These are phyloP conservation scores for Brachionus paranguensis DNA, from an alignment of 1,140 invertebrate species.

Conservation along the genomic window DNA sequence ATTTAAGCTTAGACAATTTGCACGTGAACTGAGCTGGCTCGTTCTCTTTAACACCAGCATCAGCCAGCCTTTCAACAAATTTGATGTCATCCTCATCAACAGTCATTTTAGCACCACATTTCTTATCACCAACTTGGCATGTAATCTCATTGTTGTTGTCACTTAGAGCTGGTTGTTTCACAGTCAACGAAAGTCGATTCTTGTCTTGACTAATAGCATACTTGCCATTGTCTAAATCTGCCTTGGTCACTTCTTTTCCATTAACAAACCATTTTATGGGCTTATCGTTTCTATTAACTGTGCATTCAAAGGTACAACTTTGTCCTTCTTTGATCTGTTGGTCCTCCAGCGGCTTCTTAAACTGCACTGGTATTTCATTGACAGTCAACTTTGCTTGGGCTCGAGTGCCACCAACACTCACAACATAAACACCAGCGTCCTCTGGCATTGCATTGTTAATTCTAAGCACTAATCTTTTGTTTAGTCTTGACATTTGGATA, in stretches of 20 bases:
- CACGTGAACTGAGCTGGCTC: slow-evolving; percentile 23
- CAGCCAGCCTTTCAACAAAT: slow-evolving; percentile 21
- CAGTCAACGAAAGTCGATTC: background rate
- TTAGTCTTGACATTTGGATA: background rate
- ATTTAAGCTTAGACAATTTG: slow-evolving; percentile 24
- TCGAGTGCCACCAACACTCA: background rate
- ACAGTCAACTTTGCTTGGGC: background rate
- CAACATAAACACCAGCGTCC: slow-evolving; percentile 20
- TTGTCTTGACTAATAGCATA: slow-evolving; percentile 12
- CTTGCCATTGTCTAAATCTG: slow-evolving; percentile 16
- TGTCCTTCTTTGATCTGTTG: slow-evolving; percentile 10
- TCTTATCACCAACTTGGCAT: slow-evolving; percentile 25
- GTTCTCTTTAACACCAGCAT: slow-evolving; percentile 19
- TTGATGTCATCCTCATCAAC: slow-evolving; percentile 33
- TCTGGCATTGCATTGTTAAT: background rate
- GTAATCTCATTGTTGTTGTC: slow-evolving; percentile 26
- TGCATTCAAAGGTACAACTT: slow-evolving; percentile 31
- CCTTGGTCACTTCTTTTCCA: background rate
- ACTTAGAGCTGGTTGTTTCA: background rate
- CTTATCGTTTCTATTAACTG: slow-evolving; percentile 29
- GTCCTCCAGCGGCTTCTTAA: slow-evolving; percentile 18
- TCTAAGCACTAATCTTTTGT: slow-evolving; percentile 4
- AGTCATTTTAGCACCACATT: background rate
- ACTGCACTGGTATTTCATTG: slow-evolving; percentile 3
- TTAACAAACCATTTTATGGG: slow-evolving; percentile 36